Evolutionary conservation across 2,113 vertebrate species (phyloP), one percentile per base, ranked within the genome.

Genomic region (Girardinichthys multiradiatus): DNA sequence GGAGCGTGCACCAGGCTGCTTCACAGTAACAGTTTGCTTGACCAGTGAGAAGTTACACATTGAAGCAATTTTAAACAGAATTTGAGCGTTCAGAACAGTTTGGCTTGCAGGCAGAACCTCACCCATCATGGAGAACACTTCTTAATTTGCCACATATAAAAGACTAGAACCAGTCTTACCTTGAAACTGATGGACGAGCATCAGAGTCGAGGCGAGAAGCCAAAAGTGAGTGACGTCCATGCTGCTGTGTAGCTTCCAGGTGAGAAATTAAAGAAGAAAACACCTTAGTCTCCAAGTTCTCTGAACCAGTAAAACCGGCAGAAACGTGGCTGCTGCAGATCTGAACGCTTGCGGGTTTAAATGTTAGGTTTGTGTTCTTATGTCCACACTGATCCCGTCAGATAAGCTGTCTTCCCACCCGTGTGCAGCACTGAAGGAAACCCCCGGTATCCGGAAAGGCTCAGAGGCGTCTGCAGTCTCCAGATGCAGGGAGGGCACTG

Each of bases 221-320:
- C 85, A 87, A 1, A 80, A 11, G 54, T 67, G 58, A 9, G 77
- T 30, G 51, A 74, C 31, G 64, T 90, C 86, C 90, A 91, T 90
- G 26, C 42, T 78, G 75, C 11, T 71, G 19, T 57, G 70, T 57
- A 19, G 35, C 4, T 37, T 83, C 77, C 82, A 70, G 68, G 45
- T 61, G 42, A 29, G 14, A 66, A 60, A 59, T 30, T 4, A 57
- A 73, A 73, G 14, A 28, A 9, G 1, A 33, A 19, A 58, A 58
- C 37, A 12, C 59, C 28, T n/a, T 54, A 28, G 35, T 11, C n/a
- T 62, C 48, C 60, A 15, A 21, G 13, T 61, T 30, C 59, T 21
- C 60, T 33, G 57, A 59, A 45, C 57, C 57, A 19, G 11, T 6
- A 62, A 42, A 62, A 19, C 1, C 29, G 27, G 27, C 29, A 24